A percentile compares a stretch with the other conserved stretches of the same genome.
These are phyloP conservation scores for Diglossa cyanea DNA, from an alignment of 2,797 vertebrate genomes.

Conservation along the genomic window DNA sequence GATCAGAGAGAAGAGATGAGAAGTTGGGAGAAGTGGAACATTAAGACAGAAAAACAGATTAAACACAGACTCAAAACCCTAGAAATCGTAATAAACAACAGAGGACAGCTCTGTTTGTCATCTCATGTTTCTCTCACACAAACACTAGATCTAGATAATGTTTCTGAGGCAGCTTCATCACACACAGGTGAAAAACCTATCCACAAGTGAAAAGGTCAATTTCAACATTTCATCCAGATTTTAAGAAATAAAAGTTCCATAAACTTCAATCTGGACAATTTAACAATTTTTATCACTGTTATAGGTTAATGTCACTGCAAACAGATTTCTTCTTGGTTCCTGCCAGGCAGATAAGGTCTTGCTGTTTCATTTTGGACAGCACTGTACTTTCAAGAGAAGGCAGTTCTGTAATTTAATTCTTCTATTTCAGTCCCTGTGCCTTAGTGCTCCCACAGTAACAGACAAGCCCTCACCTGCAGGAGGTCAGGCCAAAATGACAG, in stretches of 20 bases:
- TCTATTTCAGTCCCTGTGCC: neutral
- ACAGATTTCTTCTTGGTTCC: neutral
- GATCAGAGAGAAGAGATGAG: conserved; percentile 34
- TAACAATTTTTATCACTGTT: neutral
- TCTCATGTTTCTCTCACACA: neutral
- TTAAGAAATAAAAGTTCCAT: neutral
- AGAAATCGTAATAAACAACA: neutral
- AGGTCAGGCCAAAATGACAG: neutral
- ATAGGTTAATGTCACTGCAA: neutral
- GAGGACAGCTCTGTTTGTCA: neutral
- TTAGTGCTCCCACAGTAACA: neutral
- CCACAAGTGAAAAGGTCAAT: neutral
- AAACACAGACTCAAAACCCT: neutral
- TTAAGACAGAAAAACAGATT: neutral
- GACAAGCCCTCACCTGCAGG: neutral
- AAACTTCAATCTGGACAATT: neutral
- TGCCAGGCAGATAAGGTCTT: neutral
- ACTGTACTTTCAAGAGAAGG: neutral
- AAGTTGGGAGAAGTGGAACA: neutral
- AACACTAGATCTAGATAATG: neutral
- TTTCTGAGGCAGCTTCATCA: neutral
- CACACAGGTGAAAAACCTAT: neutral
- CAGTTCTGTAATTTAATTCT: neutral
- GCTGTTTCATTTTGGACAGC: neutral
- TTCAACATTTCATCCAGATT: neutral